Evolutionary conservation across 1,140 invertebrate genomes (phyloP), one percentile per base, ranked within the genome.

Genomic region (Drosophila obscura): DNA sequence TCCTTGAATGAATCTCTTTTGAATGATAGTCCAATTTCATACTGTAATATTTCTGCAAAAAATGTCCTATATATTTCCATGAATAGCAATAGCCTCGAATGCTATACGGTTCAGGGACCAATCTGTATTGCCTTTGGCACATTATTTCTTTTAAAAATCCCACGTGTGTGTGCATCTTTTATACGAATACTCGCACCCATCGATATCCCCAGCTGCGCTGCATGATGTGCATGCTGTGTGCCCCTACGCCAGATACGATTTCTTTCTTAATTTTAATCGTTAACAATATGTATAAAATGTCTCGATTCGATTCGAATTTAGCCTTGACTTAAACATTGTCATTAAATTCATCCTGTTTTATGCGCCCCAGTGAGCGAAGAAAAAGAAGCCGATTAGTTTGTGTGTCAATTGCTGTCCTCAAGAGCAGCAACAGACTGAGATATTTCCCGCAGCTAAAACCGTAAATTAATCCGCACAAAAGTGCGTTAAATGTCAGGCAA

Each of bases 271-370:
- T 48, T 72, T 61, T 62, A 62, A 72, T 73, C 28, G 45, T 44
- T 45, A 53, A 69, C 56, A 50, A 58, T 69, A 69, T 65, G 31
- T 57, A 41, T 50, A 28, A 35, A 58, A 57, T 74, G 61, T 58
- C 53, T 74, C 65, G 13, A 45, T 51, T 55, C 49, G 19, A 61
- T 58, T 39, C 41, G 61, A 39, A 13, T 65, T 35, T 31, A 16
- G 41, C 72, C 72, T 75, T 75, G 72, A 75, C 72, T 75, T 75
- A 58, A 74, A 60, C 72, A 66, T 58, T 74, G 73, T 26, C 72
- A 60, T 75, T 75, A 76, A 76, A 61, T 65, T 75, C 72, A 75
- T 75, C 72, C 72, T 75, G 53, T 75, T 75, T 74, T 66, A 73
- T 73, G 51, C 49, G 35, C 53, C 39, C 50, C 15, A 65, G 53